These are phyloP conservation scores for Drosophila fungiperda DNA, from an alignment of 2,888 invertebrate genomes.

Conservation along the genomic window DNA sequence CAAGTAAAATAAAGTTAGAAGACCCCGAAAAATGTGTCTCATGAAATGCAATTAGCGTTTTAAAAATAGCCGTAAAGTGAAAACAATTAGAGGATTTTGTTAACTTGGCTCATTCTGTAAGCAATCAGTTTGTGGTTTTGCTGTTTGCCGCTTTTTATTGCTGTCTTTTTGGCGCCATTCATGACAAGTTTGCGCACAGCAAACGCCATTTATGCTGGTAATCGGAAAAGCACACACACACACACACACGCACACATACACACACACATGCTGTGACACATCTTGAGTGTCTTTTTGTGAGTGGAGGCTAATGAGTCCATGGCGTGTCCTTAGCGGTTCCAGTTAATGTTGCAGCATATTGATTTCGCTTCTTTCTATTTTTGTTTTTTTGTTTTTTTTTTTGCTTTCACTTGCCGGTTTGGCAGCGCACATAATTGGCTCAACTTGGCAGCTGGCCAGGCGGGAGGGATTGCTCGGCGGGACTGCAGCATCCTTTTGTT, in stretches of 20 bases:
- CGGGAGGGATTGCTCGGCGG: not conserved
- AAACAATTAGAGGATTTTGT: not conserved
- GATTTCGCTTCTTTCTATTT: slow-evolving; percentile 57
- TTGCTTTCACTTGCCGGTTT: slow-evolving; percentile 1
- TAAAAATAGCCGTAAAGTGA: not conserved
- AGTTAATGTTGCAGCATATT: slow-evolving; percentile 80
- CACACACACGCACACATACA: slow-evolving; percentile 14
- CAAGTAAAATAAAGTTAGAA: not conserved
- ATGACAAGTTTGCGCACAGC: slow-evolving; percentile 67
- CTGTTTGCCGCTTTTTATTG: slow-evolving; percentile 21
- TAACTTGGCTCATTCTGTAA: slow-evolving; percentile 4
- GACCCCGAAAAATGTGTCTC: not conserved
- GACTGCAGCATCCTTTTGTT: slow-evolving; percentile 50
- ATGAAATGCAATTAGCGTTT: not conserved
- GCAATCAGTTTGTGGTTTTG: not conserved
- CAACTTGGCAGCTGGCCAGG: slow-evolving; percentile 58
- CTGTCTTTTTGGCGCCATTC: slow-evolving; percentile 75
- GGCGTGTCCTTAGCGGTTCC: slow-evolving; percentile 74
- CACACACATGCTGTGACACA: slow-evolving; percentile 16
- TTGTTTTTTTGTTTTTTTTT: not conserved
- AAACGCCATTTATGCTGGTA: slow-evolving; percentile 37
- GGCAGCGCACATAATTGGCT: slow-evolving; percentile 53
- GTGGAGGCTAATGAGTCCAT: slow-evolving; percentile 73
- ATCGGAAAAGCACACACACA: slow-evolving; percentile 31
- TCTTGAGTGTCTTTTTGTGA: slow-evolving; percentile 25